Evolutionary conservation across 2,888 invertebrate species (phyloP).

Genomic region (Ennomos fuscantarius): DNA sequence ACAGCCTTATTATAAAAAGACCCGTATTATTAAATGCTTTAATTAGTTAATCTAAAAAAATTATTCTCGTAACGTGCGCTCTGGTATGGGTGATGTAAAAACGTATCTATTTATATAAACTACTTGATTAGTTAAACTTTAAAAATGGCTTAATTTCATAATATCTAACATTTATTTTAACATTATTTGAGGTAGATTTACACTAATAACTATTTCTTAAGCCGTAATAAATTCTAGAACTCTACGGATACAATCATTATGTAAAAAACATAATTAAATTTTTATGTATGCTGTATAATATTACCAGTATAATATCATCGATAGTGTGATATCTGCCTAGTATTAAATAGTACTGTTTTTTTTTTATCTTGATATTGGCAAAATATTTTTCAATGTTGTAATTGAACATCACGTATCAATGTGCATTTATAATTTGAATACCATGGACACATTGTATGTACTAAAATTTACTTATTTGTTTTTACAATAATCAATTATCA

Average conservation of each 20-base stretch:
- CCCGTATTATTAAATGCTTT: conserved; percentile 1
- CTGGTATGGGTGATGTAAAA: not conserved
- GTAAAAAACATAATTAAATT: conserved; percentile 23
- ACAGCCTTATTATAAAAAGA: conserved; percentile 11
- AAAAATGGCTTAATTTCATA: conserved; percentile 30
- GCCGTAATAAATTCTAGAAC: conserved; percentile 34
- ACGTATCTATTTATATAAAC: conserved; percentile 21
- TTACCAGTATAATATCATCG: too few relatives aligned
- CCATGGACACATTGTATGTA: too few relatives aligned
- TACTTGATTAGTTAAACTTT: conserved; percentile 29
- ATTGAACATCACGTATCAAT: too few relatives aligned
- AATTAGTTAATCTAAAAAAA: too few relatives aligned
- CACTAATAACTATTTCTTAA: conserved; percentile 35
- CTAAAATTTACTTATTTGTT: too few relatives aligned
- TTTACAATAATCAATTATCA: too few relatives aligned
- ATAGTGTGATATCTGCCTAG: too few relatives aligned
- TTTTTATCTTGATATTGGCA: too few relatives aligned
- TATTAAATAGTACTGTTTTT: too few relatives aligned
- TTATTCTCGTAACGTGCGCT: not conserved
- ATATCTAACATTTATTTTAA: conserved; percentile 26
- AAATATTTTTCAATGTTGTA: too few relatives aligned
- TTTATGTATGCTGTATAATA: not conserved
- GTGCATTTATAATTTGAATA: too few relatives aligned
- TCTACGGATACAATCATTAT: conserved; percentile 38
- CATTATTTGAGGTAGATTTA: conserved; percentile 43